A percentile compares a stretch with the other conserved stretches of the same genome.
Evolutionary conservation across 30 jellyfish, hydroid and myxozoan species (phyloP).

Genomic region (Pelagia noctiluca): DNA sequence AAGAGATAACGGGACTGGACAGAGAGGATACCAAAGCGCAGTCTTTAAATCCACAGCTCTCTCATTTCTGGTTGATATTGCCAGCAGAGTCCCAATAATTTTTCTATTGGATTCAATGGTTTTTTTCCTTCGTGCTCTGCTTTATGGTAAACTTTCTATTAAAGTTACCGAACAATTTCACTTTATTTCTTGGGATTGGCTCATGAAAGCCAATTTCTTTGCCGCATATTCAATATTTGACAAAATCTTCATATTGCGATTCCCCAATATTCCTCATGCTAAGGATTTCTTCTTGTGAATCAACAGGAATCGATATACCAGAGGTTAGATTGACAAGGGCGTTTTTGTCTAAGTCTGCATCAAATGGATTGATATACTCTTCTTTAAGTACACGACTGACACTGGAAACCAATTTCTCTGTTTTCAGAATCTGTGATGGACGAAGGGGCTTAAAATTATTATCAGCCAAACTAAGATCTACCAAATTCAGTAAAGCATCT

Average conservation of each 20-base stretch:
- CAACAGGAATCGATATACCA: constrained; percentile 30
- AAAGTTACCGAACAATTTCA: constrained; percentile 19
- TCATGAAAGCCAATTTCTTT: constrained; percentile 17
- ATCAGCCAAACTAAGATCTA: constrained; percentile 14
- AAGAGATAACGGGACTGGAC: constrained; percentile 47
- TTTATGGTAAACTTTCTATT: neutral
- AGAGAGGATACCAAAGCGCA: constrained; percentile 43
- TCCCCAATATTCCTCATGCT: constrained; percentile 32
- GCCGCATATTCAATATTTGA: neutral
- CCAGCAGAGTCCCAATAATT: constrained; percentile 44
- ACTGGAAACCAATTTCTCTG: constrained; percentile 23
- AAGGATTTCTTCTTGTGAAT: neutral
- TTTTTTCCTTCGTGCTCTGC: constrained; percentile 7
- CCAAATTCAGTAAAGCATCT: constrained; percentile 15
- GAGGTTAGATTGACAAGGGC: constrained; percentile 40
- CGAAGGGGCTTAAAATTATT: constrained; percentile 40
- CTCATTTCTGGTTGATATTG: constrained; percentile 46
- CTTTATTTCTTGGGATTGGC: constrained; percentile 11
- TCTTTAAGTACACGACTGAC: constrained; percentile 38
- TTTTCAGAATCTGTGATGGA: constrained; percentile 46
- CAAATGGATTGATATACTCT: constrained; percentile 56
- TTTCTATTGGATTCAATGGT: constrained; percentile 54
- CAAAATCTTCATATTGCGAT: constrained; percentile 46
- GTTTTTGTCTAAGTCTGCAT: constrained; percentile 30
- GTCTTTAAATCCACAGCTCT: constrained; percentile 22